Evolutionary conservation across 2,888 invertebrate genomes (phyloP).

Genomic region (Linnaemya tessellans): DNA sequence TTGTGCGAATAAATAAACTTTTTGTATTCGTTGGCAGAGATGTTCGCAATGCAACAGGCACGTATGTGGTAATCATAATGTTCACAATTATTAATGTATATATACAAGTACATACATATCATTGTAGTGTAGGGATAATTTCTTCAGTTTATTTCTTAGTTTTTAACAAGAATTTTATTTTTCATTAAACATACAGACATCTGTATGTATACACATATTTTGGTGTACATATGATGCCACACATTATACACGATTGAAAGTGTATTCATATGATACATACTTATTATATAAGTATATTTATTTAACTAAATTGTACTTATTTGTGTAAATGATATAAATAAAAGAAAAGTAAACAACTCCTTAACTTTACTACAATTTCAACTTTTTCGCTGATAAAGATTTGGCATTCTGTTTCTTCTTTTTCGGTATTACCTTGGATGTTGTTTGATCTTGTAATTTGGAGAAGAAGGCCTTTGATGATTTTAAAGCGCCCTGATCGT

Average conservation of each 20-base stretch:
- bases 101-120: too few species aligned
- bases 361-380: constrained; percentile 85
- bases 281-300: neutral
- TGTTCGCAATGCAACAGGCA: constrained; percentile 46
- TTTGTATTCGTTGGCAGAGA: too few species aligned
- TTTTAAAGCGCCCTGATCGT: constrained; percentile 85
- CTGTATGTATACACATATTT: constrained; percentile 21
- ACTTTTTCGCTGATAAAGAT: constrained; percentile 85
- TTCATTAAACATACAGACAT: too few species aligned
- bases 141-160: neutral
- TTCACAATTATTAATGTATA: constrained; percentile 52
- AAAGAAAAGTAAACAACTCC: neutral
- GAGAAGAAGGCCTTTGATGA: constrained; percentile 94
- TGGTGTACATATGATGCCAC: neutral
- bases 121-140: constrained; percentile 11
- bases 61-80: constrained; percentile 61
- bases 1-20: too few species aligned
- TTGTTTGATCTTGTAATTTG: constrained; percentile 88
- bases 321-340: neutral
- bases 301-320: constrained; percentile 20
- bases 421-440: constrained; percentile 84
- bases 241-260: too few species aligned
- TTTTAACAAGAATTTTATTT: neutral
- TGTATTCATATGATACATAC: too few species aligned
- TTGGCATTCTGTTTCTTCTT: constrained; percentile 84